These are phyloP conservation scores for Spongia lamella DNA, from an alignment of 37 sponge, comb jelly and placozoan species.

Conservation along the genomic window DNA sequence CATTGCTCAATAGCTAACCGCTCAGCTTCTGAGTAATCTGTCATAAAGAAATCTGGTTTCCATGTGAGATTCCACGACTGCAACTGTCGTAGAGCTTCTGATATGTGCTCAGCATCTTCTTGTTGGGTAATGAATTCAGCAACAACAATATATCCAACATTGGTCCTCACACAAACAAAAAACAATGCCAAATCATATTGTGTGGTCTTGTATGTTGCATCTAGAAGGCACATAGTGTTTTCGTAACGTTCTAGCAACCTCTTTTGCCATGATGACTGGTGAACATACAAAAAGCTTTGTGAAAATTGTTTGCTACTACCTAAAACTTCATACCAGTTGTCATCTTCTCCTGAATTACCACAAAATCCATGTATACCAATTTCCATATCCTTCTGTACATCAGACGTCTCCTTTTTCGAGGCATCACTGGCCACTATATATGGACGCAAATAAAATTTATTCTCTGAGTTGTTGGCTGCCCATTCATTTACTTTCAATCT, in stretches of 20 bases:
- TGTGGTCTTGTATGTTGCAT: slow-evolving; percentile 55
- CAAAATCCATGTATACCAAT: no score
- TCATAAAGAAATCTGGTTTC: slow-evolving; percentile 38
- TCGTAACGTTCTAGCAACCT: slow-evolving; percentile 40
- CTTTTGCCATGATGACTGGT: slow-evolving; percentile 50
- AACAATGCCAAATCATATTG: slow-evolving; percentile 48
- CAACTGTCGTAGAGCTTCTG: no score
- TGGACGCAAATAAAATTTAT: no score
- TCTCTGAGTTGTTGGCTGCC: no score
- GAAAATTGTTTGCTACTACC: no score
- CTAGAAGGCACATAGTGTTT: slow-evolving; percentile 31
- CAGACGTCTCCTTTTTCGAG: no score
- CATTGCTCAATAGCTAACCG: slow-evolving; percentile 5
- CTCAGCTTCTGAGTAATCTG: slow-evolving; percentile 44
- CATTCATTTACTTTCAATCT: no score
- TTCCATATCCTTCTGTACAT: no score
- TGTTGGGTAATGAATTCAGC: slow-evolving; percentile 35
- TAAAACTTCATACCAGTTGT: no score
- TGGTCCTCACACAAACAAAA: slow-evolving; percentile 41
- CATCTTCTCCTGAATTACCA: no score
- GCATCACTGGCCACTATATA: no score
- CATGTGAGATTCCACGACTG: slow-evolving; percentile 20
- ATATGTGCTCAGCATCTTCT: no score
- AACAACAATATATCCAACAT: slow-evolving; percentile 44
- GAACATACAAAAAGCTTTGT: slow-evolving; percentile 22